Evolutionary conservation across 35 echinoderm and acorn worm species (phyloP).

Genomic region (Hemicentrotus pulcherrimus): DNA sequence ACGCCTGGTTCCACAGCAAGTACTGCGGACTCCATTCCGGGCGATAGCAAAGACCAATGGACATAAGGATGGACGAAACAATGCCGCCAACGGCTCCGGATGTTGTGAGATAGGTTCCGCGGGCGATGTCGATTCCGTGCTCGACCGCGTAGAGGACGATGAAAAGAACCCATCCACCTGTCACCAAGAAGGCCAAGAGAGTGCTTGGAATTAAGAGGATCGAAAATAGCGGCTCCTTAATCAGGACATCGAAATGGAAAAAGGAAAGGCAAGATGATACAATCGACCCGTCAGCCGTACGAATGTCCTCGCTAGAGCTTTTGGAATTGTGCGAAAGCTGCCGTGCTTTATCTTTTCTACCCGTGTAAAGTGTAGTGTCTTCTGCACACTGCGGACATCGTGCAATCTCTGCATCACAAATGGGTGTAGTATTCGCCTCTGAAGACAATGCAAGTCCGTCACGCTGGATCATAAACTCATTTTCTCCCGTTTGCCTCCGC

Average conservation of each 20-base stretch:
- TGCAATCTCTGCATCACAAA: neutral
- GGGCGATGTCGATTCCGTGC: neutral
- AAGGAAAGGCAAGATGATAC: neutral
- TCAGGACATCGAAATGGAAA: neutral
- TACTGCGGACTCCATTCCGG: neutral
- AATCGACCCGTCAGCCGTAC: neutral
- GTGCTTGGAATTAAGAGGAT: neutral
- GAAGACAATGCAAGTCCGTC: neutral
- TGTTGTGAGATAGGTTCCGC: slow-evolving; percentile 1
- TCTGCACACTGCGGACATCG: neutral
- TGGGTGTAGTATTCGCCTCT: neutral
- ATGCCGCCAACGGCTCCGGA: neutral
- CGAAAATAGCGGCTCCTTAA: neutral
- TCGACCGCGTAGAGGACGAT: neutral
- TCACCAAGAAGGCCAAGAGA: neutral
- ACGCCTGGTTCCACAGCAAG: neutral
- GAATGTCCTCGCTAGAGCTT: neutral
- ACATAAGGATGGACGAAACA: neutral
- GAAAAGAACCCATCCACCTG: slow-evolving; percentile 26
- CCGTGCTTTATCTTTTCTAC: neutral
- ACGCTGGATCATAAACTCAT: neutral
- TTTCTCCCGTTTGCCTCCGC: neutral
- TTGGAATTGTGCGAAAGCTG: neutral
- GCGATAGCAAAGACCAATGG: neutral
- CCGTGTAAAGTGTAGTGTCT: neutral